Base-by-base conservation (phyloP, 2,113 vertebrate genomes). In the Chiloscyllium plagiosum region DNA sequence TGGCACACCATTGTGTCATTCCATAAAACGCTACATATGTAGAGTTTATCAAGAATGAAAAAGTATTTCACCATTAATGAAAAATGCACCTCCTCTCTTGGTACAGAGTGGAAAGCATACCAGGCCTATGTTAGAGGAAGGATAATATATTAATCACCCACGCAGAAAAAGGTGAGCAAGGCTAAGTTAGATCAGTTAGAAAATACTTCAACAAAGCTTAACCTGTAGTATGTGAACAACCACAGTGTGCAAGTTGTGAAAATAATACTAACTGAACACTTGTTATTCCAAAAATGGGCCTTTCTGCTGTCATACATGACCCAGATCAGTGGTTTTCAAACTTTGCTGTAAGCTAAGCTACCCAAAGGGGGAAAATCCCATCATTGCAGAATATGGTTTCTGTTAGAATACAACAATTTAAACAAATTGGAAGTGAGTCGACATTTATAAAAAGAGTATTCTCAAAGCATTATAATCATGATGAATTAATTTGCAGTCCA, bases 81-180 rank as follows among this genome's bases (percentile, higher is more conserved):
- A 93, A 93, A 93, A 93, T 93, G 65, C 89, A 93, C 89, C 89
- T 93, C 89, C 89, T 93, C 89, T 93, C 89, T 93, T 93, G 89
- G 89, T 93, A 93, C 89, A 93, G 89, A 93, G 89, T 93, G 89
- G 89, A 93, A 93, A 93, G 89, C 89, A 93, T 93, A 66, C 89
- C 66, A 93, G 89, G 89, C 89, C 89, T 66, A 66, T 93, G 61
- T 93, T 93, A 93, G 89, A 93, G 89, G 89, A 93, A 93, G 89
- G 89, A 93, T 93, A 93, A 93, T 93, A 93, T 93, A 93, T 93
- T 93, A 93, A 66, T 93, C 89, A 93, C 89, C 89, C 89, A 68
- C 89, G 89, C 89, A 93, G 89, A 93, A 93, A 93, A 93, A 93
- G 89, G 89, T 93, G 89, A 93, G 89, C 89, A 93, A 93, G 89